Base-by-base conservation (phyloP, 2,113 vertebrate genomes). In the Atractosteus spatula region DNA sequence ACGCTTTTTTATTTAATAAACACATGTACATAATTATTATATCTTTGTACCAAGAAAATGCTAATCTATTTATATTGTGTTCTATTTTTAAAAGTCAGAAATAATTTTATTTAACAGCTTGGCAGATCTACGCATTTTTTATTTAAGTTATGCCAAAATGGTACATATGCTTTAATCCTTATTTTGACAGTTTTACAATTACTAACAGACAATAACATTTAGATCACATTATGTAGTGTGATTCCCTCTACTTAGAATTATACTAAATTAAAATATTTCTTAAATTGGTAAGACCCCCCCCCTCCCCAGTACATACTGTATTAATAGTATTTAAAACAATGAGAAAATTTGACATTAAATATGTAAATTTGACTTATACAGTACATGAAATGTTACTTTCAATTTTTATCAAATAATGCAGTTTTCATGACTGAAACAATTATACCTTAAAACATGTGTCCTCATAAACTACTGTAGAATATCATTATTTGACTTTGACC, bases 1-100 rank as follows among this genome's bases (percentile, higher is more conserved):
- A 92, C 92, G 86, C 91, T 93, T 84, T 93, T 88, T 92, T 92
- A 92, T 91, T 93, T 92, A 92, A 93, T 93, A 94, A 93, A 92
- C 88, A 91, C 80, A 86, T 91, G 89, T 89, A 90, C 86, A 90
- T 88, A 83, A 82, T 83, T 29, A 43, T 44, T 72, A 71, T 62
- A 75, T 59, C 87, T 87, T 87, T 71, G 82, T 82, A 55, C 17
- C 82, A 75, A 80, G 87, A 90, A 84, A 65, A 81, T 81, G 67
- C 83, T 85, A 88, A 87, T 92, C 91, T 92, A 88, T 90, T 85
- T 81, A 89, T 88, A 87, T 79, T 79, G 81, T 84, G 90, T 86
- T 87, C 79, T 77, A 71, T 77, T 81, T 82, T 81, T 84, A 75
- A 78, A 77, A 91, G 90, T 91, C 88, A 90, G 85, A 89, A 87